Evolutionary conservation across 2,113 vertebrate species (phyloP).

Genomic region (Calyptomena viridis): DNA sequence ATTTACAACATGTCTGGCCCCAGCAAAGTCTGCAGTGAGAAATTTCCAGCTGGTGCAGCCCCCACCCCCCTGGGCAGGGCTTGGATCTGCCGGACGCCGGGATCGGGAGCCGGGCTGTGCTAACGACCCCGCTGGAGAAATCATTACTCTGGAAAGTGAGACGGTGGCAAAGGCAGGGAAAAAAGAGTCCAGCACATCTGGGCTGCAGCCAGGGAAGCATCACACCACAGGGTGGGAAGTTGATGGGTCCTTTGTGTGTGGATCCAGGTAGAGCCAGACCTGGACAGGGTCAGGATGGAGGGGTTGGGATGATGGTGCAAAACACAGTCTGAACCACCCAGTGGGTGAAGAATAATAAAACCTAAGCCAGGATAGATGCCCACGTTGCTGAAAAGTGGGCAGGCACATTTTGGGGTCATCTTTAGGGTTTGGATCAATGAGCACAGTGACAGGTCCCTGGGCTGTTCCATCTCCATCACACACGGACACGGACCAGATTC

Average conservation of each 20-base stretch:
- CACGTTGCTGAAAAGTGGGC: not conserved
- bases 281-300: fast-evolving
- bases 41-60: not conserved
- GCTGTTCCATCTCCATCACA: not conserved
- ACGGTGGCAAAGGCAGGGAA: not conserved
- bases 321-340: not conserved
- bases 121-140: not conserved
- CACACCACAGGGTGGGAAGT: not conserved
- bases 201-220: not conserved
- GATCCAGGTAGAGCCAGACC: not conserved
- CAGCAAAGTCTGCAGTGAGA: conserved; percentile 42
- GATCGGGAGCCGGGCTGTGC: not conserved
- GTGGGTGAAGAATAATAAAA: not conserved
- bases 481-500: fast-evolving
- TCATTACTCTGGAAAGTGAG: not conserved
- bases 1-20: conserved; percentile 64
- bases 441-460: not conserved
- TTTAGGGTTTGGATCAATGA: not conserved
- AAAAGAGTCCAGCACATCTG: not conserved
- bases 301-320: not conserved
- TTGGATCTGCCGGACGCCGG: not conserved
- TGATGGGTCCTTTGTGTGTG: not conserved
- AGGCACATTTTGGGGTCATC: not conserved
- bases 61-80: not conserved
- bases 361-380: not conserved